These are phyloP conservation scores for Melipona beecheii DNA, from an alignment of 2,888 invertebrate genomes.

Conservation along the genomic window DNA sequence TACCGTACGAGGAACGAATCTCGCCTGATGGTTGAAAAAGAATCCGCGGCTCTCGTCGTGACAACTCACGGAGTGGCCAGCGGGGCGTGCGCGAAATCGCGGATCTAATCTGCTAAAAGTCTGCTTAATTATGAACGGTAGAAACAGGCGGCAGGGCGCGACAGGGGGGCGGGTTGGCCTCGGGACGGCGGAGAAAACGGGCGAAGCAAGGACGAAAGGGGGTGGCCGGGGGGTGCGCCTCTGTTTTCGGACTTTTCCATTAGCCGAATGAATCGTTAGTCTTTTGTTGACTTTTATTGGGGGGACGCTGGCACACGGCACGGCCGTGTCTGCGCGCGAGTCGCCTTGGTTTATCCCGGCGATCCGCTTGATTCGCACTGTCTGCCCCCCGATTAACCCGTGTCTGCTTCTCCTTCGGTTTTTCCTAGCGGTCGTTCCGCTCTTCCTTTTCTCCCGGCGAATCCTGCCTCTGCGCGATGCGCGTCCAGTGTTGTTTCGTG, in stretches of 20 bases:
- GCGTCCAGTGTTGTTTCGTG: background rate
- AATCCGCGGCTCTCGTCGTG: conserved; percentile 46
- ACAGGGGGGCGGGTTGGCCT: conserved; percentile 28
- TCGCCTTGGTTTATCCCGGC: conserved; percentile 23
- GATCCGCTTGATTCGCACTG: conserved; percentile 50
- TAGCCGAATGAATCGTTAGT: conserved; percentile 84
- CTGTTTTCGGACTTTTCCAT: conserved; percentile 84
- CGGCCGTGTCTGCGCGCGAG: conserved; percentile 50
- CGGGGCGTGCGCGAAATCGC: conserved; percentile 63
- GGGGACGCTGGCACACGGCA: conserved; percentile 77
- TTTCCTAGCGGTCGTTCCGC: background rate
- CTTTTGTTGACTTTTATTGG: conserved; percentile 85
- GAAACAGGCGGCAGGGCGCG: conserved; percentile 51
- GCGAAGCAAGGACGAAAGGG: conserved; percentile 18
- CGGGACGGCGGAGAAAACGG: conserved; percentile 37
- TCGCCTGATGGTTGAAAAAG: conserved; percentile 47
- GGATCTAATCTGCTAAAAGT: conserved; percentile 84
- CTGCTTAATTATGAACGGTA: conserved; percentile 83
- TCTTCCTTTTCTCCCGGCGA: background rate
- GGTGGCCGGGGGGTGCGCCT: conserved; percentile 68
- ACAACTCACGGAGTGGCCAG: conserved; percentile 45
- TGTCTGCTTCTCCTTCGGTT: background rate
- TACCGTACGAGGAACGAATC: background rate
- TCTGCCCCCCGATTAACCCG: conserved; percentile 71
- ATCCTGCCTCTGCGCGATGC: background rate